Conservation (phyloP, 2,888 invertebrate genomes). For the Abrostola tripartita region DNA sequence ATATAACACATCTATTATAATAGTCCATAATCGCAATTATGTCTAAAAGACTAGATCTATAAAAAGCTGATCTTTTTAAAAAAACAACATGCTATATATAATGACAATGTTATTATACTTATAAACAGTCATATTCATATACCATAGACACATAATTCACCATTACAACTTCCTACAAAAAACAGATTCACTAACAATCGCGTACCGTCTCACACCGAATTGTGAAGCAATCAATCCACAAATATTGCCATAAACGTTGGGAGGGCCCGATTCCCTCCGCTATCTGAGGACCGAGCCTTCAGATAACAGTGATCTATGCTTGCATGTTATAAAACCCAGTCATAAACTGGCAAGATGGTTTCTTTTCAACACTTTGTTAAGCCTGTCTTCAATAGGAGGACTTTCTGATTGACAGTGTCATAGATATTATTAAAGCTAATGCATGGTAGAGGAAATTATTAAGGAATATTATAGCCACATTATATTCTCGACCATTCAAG, state of each 20-base stretch:
- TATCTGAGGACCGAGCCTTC: constrained; percentile 29
- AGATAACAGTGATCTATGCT: constrained; percentile 53
- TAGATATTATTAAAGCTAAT: background rate
- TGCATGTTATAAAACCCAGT: constrained; percentile 42
- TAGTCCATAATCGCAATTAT: no score
- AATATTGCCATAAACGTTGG: constrained; percentile 53
- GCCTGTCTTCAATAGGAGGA: constrained; percentile 8
- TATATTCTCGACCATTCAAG: no score
- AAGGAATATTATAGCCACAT: no score
- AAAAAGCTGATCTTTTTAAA: no score
- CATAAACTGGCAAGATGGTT: constrained; percentile 45
- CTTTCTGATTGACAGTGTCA: background rate
- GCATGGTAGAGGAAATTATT: background rate
- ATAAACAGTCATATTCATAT: background rate
- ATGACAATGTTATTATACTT: no score
- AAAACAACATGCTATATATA: no score
- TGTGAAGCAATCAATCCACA: constrained; percentile 48
- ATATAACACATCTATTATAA: no score
- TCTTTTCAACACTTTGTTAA: constrained; percentile 41
- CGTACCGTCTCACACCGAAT: constrained; percentile 28
- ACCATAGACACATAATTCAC: constrained; percentile 15
- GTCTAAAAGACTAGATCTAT: no score
- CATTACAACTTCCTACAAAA: constrained; percentile 29
- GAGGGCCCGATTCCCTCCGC: constrained; percentile 28
- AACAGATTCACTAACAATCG: constrained; percentile 16